A percentile compares a stretch with the other conserved stretches of the same genome.
Conservation (phyloP, 2,888 invertebrate species). For the Yponomeuta sedellus region DNA sequence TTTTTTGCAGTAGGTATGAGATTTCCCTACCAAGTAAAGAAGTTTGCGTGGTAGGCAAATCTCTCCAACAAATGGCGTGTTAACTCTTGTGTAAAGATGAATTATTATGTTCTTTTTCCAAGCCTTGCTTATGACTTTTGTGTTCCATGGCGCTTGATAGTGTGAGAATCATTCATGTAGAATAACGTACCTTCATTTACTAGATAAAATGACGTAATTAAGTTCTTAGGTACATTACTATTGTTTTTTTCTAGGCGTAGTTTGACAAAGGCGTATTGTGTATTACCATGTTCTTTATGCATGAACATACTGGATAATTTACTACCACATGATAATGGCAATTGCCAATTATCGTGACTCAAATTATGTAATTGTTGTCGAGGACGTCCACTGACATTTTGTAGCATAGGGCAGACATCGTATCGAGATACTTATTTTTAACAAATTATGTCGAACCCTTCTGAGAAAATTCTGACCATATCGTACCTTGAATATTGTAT, state of each 20-base stretch:
- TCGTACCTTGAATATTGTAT: conserved; percentile 19
- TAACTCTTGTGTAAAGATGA: not conserved
- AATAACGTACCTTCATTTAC: not conserved
- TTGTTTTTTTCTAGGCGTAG: not conserved
- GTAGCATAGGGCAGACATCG: not conserved
- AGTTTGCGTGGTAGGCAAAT: not conserved
- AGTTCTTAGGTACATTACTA: conserved; percentile 1
- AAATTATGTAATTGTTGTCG: not conserved
- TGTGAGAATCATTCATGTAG: conserved; percentile 47
- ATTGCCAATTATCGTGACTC: not conserved
- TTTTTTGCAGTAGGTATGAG: too few species aligned
- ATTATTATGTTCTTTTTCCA: not conserved
- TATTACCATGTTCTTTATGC: not conserved
- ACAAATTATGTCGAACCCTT: not conserved
- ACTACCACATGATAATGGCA: not conserved
- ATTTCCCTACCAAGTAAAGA: too few species aligned
- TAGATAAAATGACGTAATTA: not conserved
- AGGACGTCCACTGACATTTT: not conserved
- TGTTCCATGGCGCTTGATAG: conserved; percentile 57
- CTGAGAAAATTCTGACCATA: not conserved
- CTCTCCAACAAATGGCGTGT: not conserved
- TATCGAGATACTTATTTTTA: not conserved
- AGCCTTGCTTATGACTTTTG: conserved; percentile 45
- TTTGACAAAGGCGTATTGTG: not conserved
- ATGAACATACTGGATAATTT: not conserved